Conservation (phyloP, 2,888 invertebrate genomes). For the Drosophila subquinaria region DNA sequence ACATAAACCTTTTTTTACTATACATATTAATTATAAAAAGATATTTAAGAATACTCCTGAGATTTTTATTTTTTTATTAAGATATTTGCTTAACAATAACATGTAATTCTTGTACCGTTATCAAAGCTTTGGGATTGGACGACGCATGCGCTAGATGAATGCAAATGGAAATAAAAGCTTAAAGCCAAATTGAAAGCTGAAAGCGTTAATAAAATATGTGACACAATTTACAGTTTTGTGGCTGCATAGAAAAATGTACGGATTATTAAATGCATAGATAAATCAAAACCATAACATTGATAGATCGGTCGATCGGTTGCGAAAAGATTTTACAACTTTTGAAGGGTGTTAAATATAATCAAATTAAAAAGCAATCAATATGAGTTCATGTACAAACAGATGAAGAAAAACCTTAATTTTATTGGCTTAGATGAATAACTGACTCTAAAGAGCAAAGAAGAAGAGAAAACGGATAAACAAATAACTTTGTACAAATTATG, state of each 20-base stretch:
- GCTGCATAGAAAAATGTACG: constrained; percentile 12
- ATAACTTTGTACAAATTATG: constrained; percentile 7
- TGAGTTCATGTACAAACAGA: background rate
- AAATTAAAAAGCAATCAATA: background rate
- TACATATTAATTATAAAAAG: background rate
- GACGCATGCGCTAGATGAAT: constrained; percentile 30
- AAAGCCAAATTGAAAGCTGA: constrained; percentile 22
- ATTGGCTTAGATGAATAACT: background rate
- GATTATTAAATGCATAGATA: background rate
- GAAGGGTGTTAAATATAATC: background rate
- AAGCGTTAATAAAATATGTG: constrained; percentile 4
- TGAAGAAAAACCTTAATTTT: background rate
- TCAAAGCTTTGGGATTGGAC: constrained; percentile 9
- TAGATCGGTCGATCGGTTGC: no score
- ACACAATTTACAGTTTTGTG: constrained; percentile 34
- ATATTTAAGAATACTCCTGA: background rate
- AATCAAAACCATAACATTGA: background rate
- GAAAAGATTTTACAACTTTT: background rate
- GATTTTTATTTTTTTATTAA: background rate
- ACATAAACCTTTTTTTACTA: no score
- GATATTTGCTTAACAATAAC: background rate
- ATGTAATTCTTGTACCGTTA: background rate
- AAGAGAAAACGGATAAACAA: background rate
- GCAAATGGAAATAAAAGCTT: constrained; percentile 1
- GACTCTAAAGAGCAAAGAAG: background rate